Conservation (phyloP, 2,113 vertebrate species). For the Eptesicus fuscus region DNA sequence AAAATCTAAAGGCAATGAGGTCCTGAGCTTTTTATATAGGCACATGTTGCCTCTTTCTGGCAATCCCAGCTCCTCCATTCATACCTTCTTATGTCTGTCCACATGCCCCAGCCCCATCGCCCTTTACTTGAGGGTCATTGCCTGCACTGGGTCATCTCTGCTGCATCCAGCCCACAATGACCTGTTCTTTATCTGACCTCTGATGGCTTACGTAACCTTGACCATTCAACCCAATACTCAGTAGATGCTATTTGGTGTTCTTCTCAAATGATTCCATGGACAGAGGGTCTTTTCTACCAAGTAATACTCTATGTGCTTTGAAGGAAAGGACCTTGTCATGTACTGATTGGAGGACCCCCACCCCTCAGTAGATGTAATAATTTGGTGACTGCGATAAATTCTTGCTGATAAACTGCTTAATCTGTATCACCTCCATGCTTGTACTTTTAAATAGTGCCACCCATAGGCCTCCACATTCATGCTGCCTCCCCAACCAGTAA, state of each 20-base stretch:
- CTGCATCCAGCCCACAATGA: background rate
- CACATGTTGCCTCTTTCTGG: background rate
- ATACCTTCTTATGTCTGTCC: background rate
- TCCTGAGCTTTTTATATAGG: background rate
- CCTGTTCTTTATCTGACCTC: background rate
- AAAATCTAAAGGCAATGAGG: background rate
- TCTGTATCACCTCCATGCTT: background rate
- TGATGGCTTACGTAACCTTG: background rate
- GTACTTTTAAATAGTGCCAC: background rate
- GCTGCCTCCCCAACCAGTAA: background rate
- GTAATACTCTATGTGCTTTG: background rate
- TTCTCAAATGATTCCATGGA: background rate
- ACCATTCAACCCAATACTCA: background rate
- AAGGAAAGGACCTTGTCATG: background rate
- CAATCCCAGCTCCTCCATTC: background rate
- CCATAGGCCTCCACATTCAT: background rate
- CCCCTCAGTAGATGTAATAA: background rate
- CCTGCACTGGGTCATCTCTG: background rate
- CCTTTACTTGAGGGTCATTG: background rate
- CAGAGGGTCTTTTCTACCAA: background rate
- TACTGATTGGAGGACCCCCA: background rate
- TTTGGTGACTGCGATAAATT: background rate
- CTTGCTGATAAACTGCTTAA: background rate
- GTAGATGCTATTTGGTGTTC: background rate
- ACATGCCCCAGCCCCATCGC: fast-evolving